Conservation (phyloP, 2,888 invertebrate genomes). For the Bhutanitis thaidina region DNA sequence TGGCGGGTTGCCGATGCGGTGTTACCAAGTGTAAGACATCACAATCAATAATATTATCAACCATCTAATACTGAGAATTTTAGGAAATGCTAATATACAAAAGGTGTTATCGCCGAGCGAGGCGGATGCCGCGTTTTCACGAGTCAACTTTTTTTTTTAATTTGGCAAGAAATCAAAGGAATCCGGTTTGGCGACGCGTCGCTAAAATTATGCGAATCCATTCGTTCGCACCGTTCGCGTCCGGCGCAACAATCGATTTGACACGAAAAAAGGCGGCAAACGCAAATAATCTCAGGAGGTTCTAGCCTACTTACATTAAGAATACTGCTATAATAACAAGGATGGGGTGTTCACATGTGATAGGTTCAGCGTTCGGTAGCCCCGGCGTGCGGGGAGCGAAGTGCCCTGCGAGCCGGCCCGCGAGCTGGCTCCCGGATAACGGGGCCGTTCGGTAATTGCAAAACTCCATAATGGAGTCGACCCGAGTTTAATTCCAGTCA, state of each 20-base stretch:
- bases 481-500: too few relatives aligned
- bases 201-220: too few relatives aligned
- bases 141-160: constrained; percentile 3
- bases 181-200: too few relatives aligned
- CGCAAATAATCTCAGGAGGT: constrained; percentile 63
- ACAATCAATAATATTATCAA: constrained; percentile 63
- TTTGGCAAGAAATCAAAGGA: constrained; percentile 13
- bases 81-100: constrained; percentile 71
- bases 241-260: background rate
- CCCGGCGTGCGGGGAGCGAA: constrained; percentile 45
- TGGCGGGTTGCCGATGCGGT: constrained; percentile 28
- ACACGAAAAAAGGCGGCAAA: constrained; percentile 31
- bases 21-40: constrained; percentile 44
- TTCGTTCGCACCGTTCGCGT: background rate
- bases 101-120: constrained; percentile 57
- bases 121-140: constrained; percentile 28
- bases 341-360: constrained; percentile 66
- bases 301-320: constrained; percentile 72
- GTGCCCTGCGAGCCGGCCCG: too few relatives aligned
- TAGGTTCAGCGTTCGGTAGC: constrained; percentile 64
- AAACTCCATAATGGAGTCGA: too few relatives aligned
- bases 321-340: constrained; percentile 71
- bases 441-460: too few relatives aligned
- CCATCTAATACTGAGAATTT: constrained; percentile 70
- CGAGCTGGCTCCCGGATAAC: too few relatives aligned